Percentiles rank a stretch among this genome's conserved stretches.
phyloP scores from a whole-genome alignment of 2,797 vertebrate genomes.

The Dendrocincla tyrannina region DNA sequence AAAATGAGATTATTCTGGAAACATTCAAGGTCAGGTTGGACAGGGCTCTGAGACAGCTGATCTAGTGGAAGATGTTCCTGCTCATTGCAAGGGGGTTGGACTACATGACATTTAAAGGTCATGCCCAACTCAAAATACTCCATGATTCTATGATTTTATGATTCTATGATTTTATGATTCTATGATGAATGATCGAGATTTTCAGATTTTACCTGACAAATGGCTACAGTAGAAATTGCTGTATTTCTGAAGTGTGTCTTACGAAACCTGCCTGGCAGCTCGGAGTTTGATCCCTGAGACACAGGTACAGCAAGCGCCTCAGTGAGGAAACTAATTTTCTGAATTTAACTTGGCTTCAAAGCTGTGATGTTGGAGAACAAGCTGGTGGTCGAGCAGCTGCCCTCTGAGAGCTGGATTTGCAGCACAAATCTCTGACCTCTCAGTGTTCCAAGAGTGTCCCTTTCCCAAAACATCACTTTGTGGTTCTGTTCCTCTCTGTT shows the following conservation, averaged over 20 bases:
- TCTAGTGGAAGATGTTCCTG: neutral
- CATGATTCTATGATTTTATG: neutral
- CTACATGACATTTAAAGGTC: neutral
- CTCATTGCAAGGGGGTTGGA: neutral
- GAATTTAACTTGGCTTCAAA: neutral
- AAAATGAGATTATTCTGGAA: neutral
- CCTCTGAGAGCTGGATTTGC: neutral
- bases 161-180: neutral
- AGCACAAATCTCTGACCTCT: fast-evolving
- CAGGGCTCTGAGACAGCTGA: neutral
- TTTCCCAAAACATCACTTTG: neutral
- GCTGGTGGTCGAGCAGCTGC: neutral
- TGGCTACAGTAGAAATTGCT: neutral
- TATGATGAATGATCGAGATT: neutral
- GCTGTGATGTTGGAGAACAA: neutral
- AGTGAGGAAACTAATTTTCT: neutral
- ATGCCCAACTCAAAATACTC: neutral
- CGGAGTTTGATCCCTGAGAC: neutral
- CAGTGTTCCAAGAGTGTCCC: fast-evolving
- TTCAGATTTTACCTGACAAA: neutral
- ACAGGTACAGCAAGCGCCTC: fast-evolving
- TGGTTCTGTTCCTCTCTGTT: neutral
- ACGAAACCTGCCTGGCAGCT: neutral
- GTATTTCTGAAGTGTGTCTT: neutral
- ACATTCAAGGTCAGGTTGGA: neutral